Evolutionary conservation across 2,888 invertebrate genomes (phyloP), one percentile per base, ranked within the genome.

Genomic region (Philereme vetulata): DNA sequence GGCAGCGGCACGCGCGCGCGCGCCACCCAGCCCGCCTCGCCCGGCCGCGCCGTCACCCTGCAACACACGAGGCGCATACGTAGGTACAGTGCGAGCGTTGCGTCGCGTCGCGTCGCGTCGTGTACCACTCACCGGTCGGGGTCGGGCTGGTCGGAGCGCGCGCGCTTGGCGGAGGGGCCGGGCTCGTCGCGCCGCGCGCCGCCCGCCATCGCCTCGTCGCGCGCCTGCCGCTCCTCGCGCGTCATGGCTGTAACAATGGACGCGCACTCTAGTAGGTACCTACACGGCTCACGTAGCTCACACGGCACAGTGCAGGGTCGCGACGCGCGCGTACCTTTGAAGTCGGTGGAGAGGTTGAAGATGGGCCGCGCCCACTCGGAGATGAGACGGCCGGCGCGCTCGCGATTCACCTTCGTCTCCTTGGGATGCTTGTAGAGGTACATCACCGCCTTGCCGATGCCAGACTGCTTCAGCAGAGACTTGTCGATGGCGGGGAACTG

Each of bases 381-480:
- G 70, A 99, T 99, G 67, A 99, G 94, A 68, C 96, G 95, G 1
- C 98, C 98, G 63, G 98, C 98, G 55, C 96, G 94, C 80, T 97
- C 96, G 78, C 96, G 96, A 88, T 99, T 99, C 60, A 95, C 94
- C 85, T 98, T 98, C 0, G 97, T 97, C 93, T 99, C 99, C 85
- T 96, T 97, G 0, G 99, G 99, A 87, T 99, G 99, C 85, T 99
- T 99, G 90, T 98, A 99, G 53, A 99, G 93, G 91, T 99, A 99
- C 99, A 99, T 99, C 1, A 99, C 98, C 45, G 99, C 99, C 90
- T 99, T 99, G 57, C 99, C 99, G 71, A 99, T 98, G 34, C 99
- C 99, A 5, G 98, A 98, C 81, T 97, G 97, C 85, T 98, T 98
- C 71, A 99, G 92, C 60, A 97, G 95, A 45, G 96, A 94, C 83